Conservation (phyloP, 2,797 vertebrate genomes). For the Paedocypris micromegethes region DNA sequence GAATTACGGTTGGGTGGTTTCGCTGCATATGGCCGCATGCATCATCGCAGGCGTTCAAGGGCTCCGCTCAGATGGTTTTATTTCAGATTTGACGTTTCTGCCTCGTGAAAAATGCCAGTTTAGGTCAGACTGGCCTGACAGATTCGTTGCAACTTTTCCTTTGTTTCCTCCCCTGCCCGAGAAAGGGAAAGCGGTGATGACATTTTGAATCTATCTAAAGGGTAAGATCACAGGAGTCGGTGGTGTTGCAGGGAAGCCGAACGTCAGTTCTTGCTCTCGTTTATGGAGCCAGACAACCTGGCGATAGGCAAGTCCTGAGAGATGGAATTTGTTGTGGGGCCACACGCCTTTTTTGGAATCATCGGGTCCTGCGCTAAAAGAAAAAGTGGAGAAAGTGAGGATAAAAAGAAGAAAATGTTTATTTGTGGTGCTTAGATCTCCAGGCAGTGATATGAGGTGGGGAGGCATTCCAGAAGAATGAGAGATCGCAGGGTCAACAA, state of each 20-base stretch:
- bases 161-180: constrained; percentile 6
- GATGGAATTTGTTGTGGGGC: constrained; percentile 45
- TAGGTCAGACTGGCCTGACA: constrained; percentile 37
- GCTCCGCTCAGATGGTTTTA: constrained; percentile 35
- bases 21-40: constrained; percentile 28
- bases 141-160: constrained; percentile 11
- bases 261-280: constrained; percentile 37
- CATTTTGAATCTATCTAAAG: constrained; percentile 34
- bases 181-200: constrained; percentile 27
- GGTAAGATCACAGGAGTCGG: constrained; percentile 28
- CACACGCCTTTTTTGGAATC: constrained; percentile 47
- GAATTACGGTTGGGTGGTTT: constrained; percentile 3
- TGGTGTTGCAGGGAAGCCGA: constrained; percentile 37
- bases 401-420: constrained; percentile 54
- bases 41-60: constrained; percentile 30
- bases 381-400: constrained; percentile 40
- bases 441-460: constrained; percentile 49
- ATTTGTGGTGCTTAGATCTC: constrained; percentile 51
- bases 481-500: constrained; percentile 47
- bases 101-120: constrained; percentile 35
- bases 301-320: constrained; percentile 47
- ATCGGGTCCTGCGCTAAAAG: constrained; percentile 37
- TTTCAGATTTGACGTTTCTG: background rate
- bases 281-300: constrained; percentile 41
- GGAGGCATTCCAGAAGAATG: constrained; percentile 50